Percentiles rank a stretch among this genome's conserved stretches.
These are phyloP conservation scores for Itoplectis maculator DNA, from an alignment of 2,888 invertebrate species.

Conservation along the genomic window DNA sequence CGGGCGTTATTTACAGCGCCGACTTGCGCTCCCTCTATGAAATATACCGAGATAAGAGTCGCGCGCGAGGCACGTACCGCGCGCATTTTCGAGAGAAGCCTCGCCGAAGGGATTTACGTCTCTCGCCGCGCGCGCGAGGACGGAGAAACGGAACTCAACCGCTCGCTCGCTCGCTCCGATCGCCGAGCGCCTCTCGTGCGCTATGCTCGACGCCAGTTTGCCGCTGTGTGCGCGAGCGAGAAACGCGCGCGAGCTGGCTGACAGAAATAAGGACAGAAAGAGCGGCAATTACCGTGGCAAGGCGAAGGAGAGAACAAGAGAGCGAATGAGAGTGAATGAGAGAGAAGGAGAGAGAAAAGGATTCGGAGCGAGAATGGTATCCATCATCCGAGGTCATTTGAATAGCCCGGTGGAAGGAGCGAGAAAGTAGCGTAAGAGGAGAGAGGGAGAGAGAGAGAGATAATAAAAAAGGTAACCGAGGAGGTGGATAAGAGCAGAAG, in stretches of 20 bases:
- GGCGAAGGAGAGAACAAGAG: slow-evolving; percentile 69
- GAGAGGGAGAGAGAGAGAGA: too few species aligned
- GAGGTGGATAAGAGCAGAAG: slow-evolving; percentile 62
- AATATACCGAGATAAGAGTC: slow-evolving; percentile 59
- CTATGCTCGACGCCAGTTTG: too few species aligned
- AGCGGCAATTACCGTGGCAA: slow-evolving; percentile 76
- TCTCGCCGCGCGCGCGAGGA: background rate
- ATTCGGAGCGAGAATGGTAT: slow-evolving; percentile 64
- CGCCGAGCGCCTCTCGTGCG: too few species aligned
- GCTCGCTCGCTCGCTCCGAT: too few species aligned
- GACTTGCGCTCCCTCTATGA: slow-evolving; percentile 41
- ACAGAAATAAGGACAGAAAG: slow-evolving; percentile 73
- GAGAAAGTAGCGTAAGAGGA: slow-evolving; percentile 45
- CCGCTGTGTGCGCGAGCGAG: slow-evolving; percentile 51
- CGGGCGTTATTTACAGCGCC: slow-evolving; percentile 37
- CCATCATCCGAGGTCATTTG: slow-evolving; percentile 79
- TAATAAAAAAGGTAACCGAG: slow-evolving; percentile 59
- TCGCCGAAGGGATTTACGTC: slow-evolving; percentile 35
- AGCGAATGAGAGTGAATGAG: too few species aligned
- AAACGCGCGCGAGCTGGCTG: slow-evolving; percentile 46
- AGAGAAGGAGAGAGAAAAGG: slow-evolving; percentile 36
- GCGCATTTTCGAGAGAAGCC: slow-evolving; percentile 43
- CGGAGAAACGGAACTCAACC: background rate
- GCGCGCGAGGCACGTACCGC: slow-evolving; percentile 69
- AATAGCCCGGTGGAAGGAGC: slow-evolving; percentile 70